Conservation (phyloP, 1,140 invertebrate genomes). For the Sminthurides bifidus region DNA sequence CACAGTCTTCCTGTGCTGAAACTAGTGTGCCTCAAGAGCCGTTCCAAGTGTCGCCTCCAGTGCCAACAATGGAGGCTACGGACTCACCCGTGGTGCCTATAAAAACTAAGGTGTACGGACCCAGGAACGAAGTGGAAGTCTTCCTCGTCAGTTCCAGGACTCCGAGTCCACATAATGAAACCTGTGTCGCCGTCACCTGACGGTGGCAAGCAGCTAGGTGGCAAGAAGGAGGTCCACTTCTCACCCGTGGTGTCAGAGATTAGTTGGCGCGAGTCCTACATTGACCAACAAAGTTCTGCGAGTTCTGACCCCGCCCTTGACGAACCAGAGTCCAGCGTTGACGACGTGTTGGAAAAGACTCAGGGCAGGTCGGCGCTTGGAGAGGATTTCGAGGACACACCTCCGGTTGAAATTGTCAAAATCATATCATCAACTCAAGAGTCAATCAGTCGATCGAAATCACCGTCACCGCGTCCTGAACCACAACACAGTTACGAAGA, state of each 20-base stretch:
- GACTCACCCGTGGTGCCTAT: no score
- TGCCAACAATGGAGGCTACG: not conserved
- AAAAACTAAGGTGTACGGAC: constrained; percentile 24
- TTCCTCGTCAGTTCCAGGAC: constrained; percentile 23
- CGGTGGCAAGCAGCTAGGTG: not conserved
- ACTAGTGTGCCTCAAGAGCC: no score
- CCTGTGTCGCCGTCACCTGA: not conserved
- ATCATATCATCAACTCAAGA: no score
- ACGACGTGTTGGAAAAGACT: no score
- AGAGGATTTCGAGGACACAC: no score
- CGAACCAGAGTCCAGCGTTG: not conserved
- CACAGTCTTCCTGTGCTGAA: no score
- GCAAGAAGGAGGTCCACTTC: constrained; percentile 23
- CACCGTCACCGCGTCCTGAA: no score
- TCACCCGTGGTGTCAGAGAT: constrained; percentile 28
- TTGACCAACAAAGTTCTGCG: constrained; percentile 20
- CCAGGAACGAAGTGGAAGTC: constrained; percentile 28
- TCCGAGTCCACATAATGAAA: constrained; percentile 24
- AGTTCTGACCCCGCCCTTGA: constrained; percentile 15
- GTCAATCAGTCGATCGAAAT: no score
- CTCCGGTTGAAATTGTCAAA: no score
- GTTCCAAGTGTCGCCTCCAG: no score
- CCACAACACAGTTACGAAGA: no score
- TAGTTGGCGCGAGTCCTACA: constrained; percentile 31
- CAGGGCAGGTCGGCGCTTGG: no score